phyloP scores from a whole-genome alignment of 2,888 invertebrate genomes.

The Platynereis dumerilii region DNA sequence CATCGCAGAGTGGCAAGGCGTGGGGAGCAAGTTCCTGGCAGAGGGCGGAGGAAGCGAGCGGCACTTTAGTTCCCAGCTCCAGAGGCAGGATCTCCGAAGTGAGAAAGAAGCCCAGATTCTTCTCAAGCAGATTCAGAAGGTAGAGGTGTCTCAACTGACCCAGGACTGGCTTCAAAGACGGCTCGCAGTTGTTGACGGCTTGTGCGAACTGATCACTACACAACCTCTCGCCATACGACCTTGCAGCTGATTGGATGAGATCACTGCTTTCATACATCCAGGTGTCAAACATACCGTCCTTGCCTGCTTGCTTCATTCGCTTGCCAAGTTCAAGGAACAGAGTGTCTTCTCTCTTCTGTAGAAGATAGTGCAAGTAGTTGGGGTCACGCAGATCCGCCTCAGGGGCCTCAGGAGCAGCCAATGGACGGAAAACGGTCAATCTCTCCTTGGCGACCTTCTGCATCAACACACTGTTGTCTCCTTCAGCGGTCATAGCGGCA shows the following conservation, averaged over 20 bases:
- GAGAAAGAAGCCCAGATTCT: slow-evolving; percentile 37
- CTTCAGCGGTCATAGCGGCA: slow-evolving; percentile 45
- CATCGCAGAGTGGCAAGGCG: slow-evolving; percentile 36
- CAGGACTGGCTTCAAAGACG: slow-evolving; percentile 32
- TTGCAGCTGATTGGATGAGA: slow-evolving; percentile 38
- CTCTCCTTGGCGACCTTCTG: slow-evolving; percentile 46
- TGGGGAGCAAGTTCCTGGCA: slow-evolving; percentile 36
- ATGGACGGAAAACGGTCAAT: slow-evolving; percentile 34
- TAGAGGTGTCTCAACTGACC: slow-evolving; percentile 38
- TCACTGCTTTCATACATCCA: slow-evolving; percentile 47
- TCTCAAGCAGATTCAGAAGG: slow-evolving; percentile 36
- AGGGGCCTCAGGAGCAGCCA: slow-evolving; percentile 15
- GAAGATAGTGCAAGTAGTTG: slow-evolving; percentile 33
- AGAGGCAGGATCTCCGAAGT: slow-evolving; percentile 25
- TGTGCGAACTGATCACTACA: slow-evolving; percentile 37
- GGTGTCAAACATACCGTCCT: slow-evolving; percentile 39
- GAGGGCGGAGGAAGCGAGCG: slow-evolving; percentile 20
- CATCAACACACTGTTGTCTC: slow-evolving; percentile 45
- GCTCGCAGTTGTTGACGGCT: slow-evolving; percentile 31
- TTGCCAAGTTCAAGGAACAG: slow-evolving; percentile 35
- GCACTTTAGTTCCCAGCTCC: slow-evolving; percentile 29
- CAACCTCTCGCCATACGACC: slow-evolving; percentile 38
- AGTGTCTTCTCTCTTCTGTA: slow-evolving; percentile 33
- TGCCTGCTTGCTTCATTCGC: slow-evolving; percentile 36
- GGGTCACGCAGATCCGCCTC: slow-evolving; percentile 22